Evolutionary conservation across 2,888 invertebrate species (phyloP), one percentile per base, ranked within the genome.

Genomic region (Chrysopilus asiliformis): DNA sequence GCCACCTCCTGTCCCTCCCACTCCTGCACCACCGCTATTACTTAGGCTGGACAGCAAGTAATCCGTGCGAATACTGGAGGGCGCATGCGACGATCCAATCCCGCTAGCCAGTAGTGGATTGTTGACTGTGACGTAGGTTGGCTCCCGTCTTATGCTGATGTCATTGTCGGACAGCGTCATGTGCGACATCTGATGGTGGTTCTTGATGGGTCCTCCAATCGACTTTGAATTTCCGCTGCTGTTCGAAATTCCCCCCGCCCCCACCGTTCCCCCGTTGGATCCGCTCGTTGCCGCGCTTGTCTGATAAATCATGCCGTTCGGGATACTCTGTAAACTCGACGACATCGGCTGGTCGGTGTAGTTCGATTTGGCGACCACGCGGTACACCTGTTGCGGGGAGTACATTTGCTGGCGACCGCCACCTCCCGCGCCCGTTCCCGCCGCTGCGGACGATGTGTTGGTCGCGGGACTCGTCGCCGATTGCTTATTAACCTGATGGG

Each of bases 271-370:
- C 34, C 46, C 45, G 35, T 47, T 44, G 22, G 48, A 48, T 40
- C 49, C 42, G 24, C 47, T 20, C 17, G 45, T 27, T 38, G 43
- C 36, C 36, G 32, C 43, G 40, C 45, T 19, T 48, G 27, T 34
- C 34, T 42, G 44, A 46, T 60, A 60, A 42, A 58, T 54, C 50
- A 61, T 52, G 37, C 61, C 62, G 47, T 64, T 64, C 24, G 64
- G 60, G 49, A 64, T 64, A 49, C 59, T 64, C 48, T 64, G 64
- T 38, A 64, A 47, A 44, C 64, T 64, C 34, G 61, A 59, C 25
- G 64, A 63, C 56, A 63, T 61, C 7, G 58, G 53, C 27, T 62
- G 57, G 39, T 64, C 64, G 3, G 58, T 56, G 37, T 56, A 62
- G 42, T 57, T 60, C 6, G 63, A 55, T 48, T 63, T 62, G 24